Percentiles rank a stretch among this genome's conserved stretches.
phyloP scores from a whole-genome alignment of 2,797 vertebrate genomes.

The Sebastes hubbsi region DNA sequence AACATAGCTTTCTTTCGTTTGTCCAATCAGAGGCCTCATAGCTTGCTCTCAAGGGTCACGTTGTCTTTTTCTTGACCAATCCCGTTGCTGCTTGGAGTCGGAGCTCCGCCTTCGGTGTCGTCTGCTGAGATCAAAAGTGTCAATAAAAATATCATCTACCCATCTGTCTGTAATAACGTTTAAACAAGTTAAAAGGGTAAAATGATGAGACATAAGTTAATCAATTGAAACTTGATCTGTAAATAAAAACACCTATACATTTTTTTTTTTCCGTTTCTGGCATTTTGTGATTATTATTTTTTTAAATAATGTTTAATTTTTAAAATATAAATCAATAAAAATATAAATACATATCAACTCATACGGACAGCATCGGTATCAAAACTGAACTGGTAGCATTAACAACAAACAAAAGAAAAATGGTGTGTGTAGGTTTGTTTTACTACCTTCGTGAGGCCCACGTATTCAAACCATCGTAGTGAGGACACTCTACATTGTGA shows the following conservation, averaged over 20 bases:
- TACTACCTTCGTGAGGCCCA: not conserved
- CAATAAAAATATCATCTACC: not conserved
- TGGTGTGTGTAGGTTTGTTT: not conserved
- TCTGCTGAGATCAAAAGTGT: constrained; percentile 18
- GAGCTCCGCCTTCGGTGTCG: constrained; percentile 20
- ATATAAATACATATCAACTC: not conserved
- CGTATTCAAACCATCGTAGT: not conserved
- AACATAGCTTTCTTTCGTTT: not conserved
- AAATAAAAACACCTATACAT: too few species aligned
- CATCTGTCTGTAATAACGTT: not conserved
- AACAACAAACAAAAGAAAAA: not conserved
- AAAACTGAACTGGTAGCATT: not conserved
- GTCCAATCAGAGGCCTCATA: constrained; percentile 48
- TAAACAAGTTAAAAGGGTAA: too few species aligned
- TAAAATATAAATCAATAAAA: not conserved
- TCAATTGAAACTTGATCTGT: too few species aligned
- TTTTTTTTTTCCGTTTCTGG: too few species aligned
- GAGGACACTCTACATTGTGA: not conserved
- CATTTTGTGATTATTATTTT: too few species aligned
- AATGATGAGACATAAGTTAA: not conserved
- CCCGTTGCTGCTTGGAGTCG: not conserved
- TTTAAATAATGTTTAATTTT: not conserved
- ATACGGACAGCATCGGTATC: not conserved
- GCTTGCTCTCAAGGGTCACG: constrained; percentile 53
- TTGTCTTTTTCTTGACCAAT: constrained; percentile 35